Base-by-base conservation (phyloP, 2,113 vertebrate genomes). In the Pholis gunnellus region DNA sequence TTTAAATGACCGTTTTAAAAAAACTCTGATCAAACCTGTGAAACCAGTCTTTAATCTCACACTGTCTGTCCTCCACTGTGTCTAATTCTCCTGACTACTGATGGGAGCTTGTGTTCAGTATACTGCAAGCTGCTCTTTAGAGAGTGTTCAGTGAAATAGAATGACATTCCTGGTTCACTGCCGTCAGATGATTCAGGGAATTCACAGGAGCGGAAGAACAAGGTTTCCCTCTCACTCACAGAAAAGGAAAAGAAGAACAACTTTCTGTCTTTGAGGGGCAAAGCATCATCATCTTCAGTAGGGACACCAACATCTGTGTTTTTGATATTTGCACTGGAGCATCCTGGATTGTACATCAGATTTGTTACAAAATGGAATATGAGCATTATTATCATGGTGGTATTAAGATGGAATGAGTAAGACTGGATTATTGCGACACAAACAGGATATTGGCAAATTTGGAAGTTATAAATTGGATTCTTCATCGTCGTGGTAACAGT, bases 111-210 rank as follows among this genome's bases (percentile, higher is more conserved):
- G 74, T 70, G 72, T 72, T 59, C 75, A 65, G 67, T 4, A 65
- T 29, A 48, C 77, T 81, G 66, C n/a, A 25, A 77, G 85, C 50
- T 52, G 13, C 75, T 82, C 83, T 86, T 88, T 68, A 56, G 15
- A 89, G 88, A 42, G 40, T 86, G 87, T 44, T 87, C 91, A 84
- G 73, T 81, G 72, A 88, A 22, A 79, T 7, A 77, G 89, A 91
- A 90, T 20, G 10, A 84, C 60, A 70, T 63, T 64, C 1, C 46
- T 14, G 67, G 0, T 67, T 73, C 75, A 40, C 81, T 82, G 38
- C 50, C 7, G 57, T 74, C 78, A 29, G 34, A 48, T 42, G 67
- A 86, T 91, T 89, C 85, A 87, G 67, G 70, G 44, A 54, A 74
- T 8, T 66, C 77, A 87, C 71, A 54, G 57, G 25, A 79, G 86